A percentile compares a stretch with the other conserved stretches of the same genome.
Conservation (phyloP, 2,888 invertebrate genomes). For the Eucriotettix oculatus region DNA sequence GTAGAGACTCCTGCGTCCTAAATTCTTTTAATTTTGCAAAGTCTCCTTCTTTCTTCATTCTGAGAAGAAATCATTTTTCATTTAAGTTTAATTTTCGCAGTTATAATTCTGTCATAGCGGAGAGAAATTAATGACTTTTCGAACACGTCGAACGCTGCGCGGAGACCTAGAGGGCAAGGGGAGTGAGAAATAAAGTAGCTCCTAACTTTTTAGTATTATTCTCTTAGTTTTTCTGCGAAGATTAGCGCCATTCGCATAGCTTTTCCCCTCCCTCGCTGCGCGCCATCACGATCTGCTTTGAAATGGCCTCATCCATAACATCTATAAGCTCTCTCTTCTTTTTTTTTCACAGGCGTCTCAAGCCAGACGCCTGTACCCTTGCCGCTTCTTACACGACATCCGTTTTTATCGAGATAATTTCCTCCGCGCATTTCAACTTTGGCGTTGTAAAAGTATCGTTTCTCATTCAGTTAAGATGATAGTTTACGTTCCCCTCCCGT, state of each 20-base stretch:
- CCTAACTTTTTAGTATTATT: constrained; percentile 1
- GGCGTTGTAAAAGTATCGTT: background rate
- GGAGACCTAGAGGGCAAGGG: background rate
- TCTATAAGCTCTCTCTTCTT: background rate
- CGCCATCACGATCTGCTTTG: background rate
- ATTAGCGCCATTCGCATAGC: background rate
- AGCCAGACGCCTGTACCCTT: background rate
- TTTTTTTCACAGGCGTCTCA: background rate
- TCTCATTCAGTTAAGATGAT: background rate
- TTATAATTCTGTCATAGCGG: constrained; percentile 9
- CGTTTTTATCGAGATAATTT: background rate
- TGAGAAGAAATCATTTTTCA: constrained; percentile 9
- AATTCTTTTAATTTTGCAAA: constrained; percentile 9
- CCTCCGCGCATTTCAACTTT: background rate
- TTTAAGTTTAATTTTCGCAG: constrained; percentile 10
- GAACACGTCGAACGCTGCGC: background rate
- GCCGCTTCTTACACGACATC: background rate
- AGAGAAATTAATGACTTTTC: constrained; percentile 8
- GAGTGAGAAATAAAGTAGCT: background rate
- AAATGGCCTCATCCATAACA: background rate
- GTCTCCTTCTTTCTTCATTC: constrained; percentile 1
- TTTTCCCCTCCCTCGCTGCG: background rate
- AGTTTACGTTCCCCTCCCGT: background rate
- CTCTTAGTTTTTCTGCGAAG: background rate
- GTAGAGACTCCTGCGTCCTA: background rate